Base-by-base conservation (phyloP, 2,113 vertebrate genomes). In the Toxotes jaculatrix region DNA sequence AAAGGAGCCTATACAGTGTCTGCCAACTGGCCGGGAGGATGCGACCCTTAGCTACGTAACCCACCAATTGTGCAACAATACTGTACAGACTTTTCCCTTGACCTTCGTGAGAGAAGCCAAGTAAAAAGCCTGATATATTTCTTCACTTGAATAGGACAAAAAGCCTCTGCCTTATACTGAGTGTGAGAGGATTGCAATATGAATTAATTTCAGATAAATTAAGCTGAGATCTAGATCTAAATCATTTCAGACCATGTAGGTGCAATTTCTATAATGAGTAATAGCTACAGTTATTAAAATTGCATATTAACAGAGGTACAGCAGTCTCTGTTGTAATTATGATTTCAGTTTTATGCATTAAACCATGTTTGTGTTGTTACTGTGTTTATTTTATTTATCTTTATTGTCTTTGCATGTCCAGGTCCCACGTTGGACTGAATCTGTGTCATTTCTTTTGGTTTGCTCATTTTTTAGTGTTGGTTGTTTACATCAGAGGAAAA, bases 41-140 rank as follows among this genome's bases (percentile, higher is more conserved):
- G 59, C 19, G 1, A 60, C 69, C 38, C 76, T 66, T 59, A 2
- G 23, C 81, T 74, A 73, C 73, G 17, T 72, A 67, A 88, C 84
- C 89, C 87, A 88, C 91, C 86, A 78, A 79, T 62, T 6, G 71
- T 71, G 87, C 82, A 91, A 90, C 87, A 90, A 88, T 77, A 92
- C 82, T 83, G 78, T 82, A 61, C 19, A 21, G 88, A 84, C 92
- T 88, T 94, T 92, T 93, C 91, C 83, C 91, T 94, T 75, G 90
- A 93, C 91, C 90, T 86, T 38, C 2, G 51, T 27, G 80, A 74
- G 67, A 89, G 60, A 78, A 61, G 63, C 74, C 60, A 79, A 80
- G 56, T 47, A 55, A 79, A 86, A 74, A 64, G 53, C 21, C 34
- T 38, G 0, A 61, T 57, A 65, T 55, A 38, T 67, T 70, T 77